Conservation (phyloP, 2,113 vertebrate genomes). For the Charadrius vociferus region DNA sequence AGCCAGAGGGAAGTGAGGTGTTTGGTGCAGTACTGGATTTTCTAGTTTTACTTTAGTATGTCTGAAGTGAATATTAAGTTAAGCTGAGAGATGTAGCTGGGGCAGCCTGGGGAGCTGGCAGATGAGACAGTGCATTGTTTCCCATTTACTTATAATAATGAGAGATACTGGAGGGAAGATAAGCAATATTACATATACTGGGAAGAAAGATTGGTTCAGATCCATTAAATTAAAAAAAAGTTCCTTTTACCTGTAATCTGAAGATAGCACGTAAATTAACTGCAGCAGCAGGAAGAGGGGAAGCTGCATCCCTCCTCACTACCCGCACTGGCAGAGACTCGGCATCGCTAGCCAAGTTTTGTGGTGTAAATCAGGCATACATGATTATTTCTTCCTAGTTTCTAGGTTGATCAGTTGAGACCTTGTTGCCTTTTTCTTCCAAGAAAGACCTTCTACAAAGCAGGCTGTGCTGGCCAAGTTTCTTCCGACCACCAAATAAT, state of each 20-base stretch:
- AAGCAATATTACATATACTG: not conserved
- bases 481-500: not conserved
- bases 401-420: not conserved
- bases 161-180: not conserved
- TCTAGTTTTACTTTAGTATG: not conserved
- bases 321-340: fast-evolving
- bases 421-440: not conserved
- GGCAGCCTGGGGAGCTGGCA: not conserved
- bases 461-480: not conserved
- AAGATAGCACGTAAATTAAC: not conserved
- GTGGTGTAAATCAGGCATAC: not conserved
- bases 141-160: not conserved
- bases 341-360: not conserved
- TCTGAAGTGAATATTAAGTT: not conserved
- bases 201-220: not conserved
- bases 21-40: not conserved
- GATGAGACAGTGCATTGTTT: not conserved
- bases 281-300: not conserved
- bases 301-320: not conserved
- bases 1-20: not conserved
- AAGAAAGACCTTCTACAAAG: not conserved
- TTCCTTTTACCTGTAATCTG: slow-evolving; percentile 8
- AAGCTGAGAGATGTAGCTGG: not conserved
- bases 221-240: not conserved
- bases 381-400: not conserved